Evolutionary conservation across 2,113 vertebrate genomes (phyloP), one percentile per base, ranked within the genome.

Genomic region (Macquaria australasica): DNA sequence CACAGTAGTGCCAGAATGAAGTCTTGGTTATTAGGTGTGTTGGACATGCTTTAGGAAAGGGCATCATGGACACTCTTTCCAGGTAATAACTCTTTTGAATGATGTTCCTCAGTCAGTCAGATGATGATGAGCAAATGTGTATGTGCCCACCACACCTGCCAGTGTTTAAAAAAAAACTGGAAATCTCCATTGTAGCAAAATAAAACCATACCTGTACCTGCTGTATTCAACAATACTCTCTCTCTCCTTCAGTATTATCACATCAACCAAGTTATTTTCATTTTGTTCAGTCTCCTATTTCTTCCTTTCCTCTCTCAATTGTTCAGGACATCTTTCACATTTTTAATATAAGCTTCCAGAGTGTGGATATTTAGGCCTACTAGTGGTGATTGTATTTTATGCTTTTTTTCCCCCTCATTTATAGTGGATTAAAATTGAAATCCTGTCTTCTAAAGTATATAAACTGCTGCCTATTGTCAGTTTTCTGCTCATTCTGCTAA

Each of bases 361-460:
- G 83, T 71, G 43, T 58, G 73, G 74, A 74, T 82, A 88, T 90
- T 91, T 76, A 79, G 87, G 60, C 79, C 83, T 81, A 89, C 86
- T 79, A 74, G 53, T 84, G 34, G 77, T 69, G 81, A 90, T 88
- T 86, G 80, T 91, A 83, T 88, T 90, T 84, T 74, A 70, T 87
- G 77, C 76, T 79, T 87, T 83, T 78, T 72, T 15, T n/a, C 8
- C 34, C 34, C 73, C 82, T 90, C 90, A 94, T 89, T 93, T 94
- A 91, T 91, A 92, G 87, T 94, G 92, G 94, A 94, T 94, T 94
- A 94, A 93, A 93, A 92, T 71, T 81, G 63, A 94, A 95, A 95
- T 94, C 91, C 87, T 89, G 82, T 92, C 88, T 87, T 85, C 87
- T 86, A 88, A 93, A 92, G 90, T 91, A 85, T 91, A 91, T 94